phyloP scores from a whole-genome alignment of 2,888 invertebrate species.

The Cerceris ruficornis region DNA sequence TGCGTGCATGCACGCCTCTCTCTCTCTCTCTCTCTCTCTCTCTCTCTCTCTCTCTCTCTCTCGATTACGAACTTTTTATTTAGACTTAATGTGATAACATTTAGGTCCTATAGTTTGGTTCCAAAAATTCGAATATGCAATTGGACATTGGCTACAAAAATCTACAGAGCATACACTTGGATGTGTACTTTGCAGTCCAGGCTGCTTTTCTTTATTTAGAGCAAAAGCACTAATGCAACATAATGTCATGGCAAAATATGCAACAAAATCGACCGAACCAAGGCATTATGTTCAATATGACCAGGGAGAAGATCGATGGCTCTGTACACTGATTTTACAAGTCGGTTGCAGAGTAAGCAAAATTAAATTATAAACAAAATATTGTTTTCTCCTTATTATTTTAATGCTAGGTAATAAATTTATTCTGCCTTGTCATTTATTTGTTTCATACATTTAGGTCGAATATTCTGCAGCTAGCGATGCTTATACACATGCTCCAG shows the following conservation, averaged over 20 bases:
- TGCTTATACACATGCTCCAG: conserved; percentile 96
- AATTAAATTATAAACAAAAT: neutral
- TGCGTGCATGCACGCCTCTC: no score
- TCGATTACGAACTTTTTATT: neutral
- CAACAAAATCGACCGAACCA: conserved; percentile 89
- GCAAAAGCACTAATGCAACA: conserved; percentile 95
- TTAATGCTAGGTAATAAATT: no score
- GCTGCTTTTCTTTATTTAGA: conserved; percentile 95
- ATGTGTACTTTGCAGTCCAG: conserved; percentile 95
- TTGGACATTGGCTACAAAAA: conserved; percentile 96
- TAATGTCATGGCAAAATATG: conserved; percentile 94
- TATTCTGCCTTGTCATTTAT: no score
- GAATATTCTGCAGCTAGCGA: conserved; percentile 98
- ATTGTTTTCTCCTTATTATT: neutral
- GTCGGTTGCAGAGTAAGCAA: conserved; percentile 89
- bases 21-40: no score
- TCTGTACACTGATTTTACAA: conserved; percentile 95
- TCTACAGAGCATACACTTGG: conserved; percentile 95
- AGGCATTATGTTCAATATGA: conserved; percentile 95
- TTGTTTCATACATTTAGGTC: conserved; percentile 78
- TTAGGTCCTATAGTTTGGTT: conserved; percentile 92
- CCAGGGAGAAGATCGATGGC: conserved; percentile 98
- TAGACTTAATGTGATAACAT: no score
- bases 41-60: no score
- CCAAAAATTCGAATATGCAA: conserved; percentile 94